phyloP scores from a whole-genome alignment of 1,140 invertebrate species.

The Leptopilina clavipes region DNA sequence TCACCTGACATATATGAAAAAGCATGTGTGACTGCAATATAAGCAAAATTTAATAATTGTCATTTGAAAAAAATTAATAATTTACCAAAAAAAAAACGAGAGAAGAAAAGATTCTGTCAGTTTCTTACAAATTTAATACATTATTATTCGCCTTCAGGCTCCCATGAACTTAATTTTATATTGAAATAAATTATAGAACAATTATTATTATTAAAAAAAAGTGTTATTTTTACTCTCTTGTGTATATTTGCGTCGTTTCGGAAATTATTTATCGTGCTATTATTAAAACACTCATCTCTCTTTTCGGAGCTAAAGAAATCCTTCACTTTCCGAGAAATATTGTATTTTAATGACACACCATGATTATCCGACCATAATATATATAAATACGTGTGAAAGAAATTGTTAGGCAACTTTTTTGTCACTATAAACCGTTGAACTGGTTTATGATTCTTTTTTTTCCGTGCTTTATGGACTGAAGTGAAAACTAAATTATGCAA shows the following conservation, averaged over 20 bases:
- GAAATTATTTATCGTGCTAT: background rate
- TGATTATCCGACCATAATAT: background rate
- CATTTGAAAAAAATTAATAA: background rate
- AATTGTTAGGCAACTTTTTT: constrained; percentile 21
- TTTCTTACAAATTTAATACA: background rate
- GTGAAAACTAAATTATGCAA: constrained; percentile 11
- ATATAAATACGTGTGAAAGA: constrained; percentile 23
- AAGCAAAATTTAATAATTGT: background rate
- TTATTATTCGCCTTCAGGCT: background rate
- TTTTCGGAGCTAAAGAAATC: constrained; percentile 5
- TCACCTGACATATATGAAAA: background rate
- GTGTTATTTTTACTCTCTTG: constrained; percentile 3
- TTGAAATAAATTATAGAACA: constrained; percentile 25
- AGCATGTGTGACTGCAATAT: background rate
- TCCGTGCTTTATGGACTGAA: constrained; percentile 3
- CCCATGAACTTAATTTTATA: constrained; percentile 2
- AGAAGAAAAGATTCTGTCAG: constrained; percentile 1
- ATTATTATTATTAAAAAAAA: constrained; percentile 23
- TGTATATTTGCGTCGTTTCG: constrained; percentile 7
- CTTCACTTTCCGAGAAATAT: constrained; percentile 27
- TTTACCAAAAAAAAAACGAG: background rate
- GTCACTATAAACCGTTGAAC: background rate
- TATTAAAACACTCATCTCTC: constrained; percentile 30
- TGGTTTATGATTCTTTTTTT: background rate
- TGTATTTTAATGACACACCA: constrained; percentile 31